These are phyloP conservation scores for Silurus aristotelis DNA, from an alignment of 2,797 vertebrate genomes.

Conservation along the genomic window DNA sequence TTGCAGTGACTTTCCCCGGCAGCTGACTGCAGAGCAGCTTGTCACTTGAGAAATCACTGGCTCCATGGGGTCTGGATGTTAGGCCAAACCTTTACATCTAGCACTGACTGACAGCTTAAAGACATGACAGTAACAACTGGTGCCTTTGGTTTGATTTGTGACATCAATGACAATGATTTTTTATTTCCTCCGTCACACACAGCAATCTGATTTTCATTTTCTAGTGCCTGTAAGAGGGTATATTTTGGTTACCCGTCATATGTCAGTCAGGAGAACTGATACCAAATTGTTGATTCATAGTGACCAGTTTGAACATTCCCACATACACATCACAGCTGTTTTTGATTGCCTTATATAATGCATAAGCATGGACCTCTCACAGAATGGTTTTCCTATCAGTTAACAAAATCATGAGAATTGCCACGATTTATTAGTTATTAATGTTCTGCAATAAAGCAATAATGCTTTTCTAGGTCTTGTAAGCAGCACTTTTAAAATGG, in stretches of 20 bases:
- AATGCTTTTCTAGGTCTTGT: neutral
- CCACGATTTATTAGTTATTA: neutral
- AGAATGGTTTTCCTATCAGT: neutral
- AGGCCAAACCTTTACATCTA: conserved; percentile 47
- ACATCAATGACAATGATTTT: conserved; percentile 41
- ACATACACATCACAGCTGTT: neutral
- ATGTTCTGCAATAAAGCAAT: neutral
- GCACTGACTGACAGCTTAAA: conserved; percentile 62
- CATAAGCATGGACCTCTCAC: neutral
- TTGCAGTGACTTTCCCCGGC: conserved; percentile 44
- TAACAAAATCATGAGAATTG: neutral
- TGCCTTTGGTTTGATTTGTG: conserved; percentile 32
- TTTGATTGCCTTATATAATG: neutral
- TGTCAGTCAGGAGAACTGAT: neutral
- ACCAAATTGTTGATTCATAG: neutral
- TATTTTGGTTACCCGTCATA: neutral
- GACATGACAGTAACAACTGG: conserved; percentile 72
- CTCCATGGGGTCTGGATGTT: conserved; percentile 48
- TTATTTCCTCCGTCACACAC: conserved; percentile 2
- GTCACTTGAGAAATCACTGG: conserved; percentile 55
- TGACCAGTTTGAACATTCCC: neutral
- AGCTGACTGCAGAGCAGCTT: conserved; percentile 46
- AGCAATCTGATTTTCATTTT: no score
- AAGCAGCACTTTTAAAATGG: conserved; percentile 38
- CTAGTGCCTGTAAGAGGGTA: neutral